These are phyloP conservation scores for Procavia capensis DNA, from an alignment of 2,113 vertebrate genomes.

Conservation along the genomic window DNA sequence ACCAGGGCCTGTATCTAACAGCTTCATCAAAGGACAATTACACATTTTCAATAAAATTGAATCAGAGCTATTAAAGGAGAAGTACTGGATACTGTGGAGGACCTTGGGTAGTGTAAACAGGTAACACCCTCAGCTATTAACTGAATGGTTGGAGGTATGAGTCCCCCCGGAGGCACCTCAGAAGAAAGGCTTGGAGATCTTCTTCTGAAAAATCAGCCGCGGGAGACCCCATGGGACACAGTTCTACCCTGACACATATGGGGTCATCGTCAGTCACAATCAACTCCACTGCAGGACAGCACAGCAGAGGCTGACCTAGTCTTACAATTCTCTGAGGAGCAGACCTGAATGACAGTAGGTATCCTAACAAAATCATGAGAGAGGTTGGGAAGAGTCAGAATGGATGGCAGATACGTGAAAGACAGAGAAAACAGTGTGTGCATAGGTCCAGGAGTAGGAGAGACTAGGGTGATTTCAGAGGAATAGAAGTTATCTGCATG, in stretches of 20 bases:
- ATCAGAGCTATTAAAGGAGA: neutral
- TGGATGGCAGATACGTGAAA: neutral
- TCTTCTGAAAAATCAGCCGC: too few relatives aligned
- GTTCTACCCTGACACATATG: too few relatives aligned
- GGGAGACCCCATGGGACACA: too few relatives aligned
- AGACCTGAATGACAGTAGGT: neutral
- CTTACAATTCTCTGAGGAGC: neutral
- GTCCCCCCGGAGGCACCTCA: too few relatives aligned
- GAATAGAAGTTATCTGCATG: neutral
- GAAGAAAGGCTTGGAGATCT: too few relatives aligned
- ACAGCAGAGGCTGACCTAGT: neutral
- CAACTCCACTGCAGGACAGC: neutral
- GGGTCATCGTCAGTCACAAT: too few relatives aligned
- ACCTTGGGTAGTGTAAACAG: too few relatives aligned
- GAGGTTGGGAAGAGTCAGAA: neutral
- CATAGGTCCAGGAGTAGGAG: neutral
- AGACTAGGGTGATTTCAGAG: neutral
- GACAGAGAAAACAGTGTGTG: neutral
- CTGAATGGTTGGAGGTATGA: too few relatives aligned
- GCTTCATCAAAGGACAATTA: neutral
- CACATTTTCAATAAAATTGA: neutral
- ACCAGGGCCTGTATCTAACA: too few relatives aligned
- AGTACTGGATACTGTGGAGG: neutral
- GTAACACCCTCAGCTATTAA: too few relatives aligned
- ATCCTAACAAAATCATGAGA: neutral